phyloP scores from a whole-genome alignment of 2,888 invertebrate species.

The Pseudoips prasinana region DNA sequence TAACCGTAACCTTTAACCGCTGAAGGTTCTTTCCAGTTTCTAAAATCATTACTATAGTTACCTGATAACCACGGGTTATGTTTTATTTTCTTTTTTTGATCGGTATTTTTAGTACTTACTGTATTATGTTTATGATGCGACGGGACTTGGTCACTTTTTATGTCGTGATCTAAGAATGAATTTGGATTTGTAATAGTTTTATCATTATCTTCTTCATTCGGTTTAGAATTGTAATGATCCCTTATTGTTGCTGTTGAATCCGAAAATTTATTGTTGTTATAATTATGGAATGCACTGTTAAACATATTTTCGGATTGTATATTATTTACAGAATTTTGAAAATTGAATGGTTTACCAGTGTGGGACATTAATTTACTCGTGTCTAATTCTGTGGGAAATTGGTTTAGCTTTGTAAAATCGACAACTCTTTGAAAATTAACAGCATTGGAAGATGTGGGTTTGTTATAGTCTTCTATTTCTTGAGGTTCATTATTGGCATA shows the following conservation, averaged over 20 bases:
- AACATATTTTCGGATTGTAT: slow-evolving; percentile 36
- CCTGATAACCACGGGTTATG: slow-evolving; percentile 46
- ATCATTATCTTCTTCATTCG: slow-evolving; percentile 36
- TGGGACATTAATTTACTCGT: slow-evolving; percentile 48
- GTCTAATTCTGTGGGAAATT: slow-evolving; percentile 52
- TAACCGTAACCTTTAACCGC: slow-evolving; percentile 58
- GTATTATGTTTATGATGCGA: slow-evolving; percentile 36
- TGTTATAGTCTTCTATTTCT: slow-evolving; percentile 41
- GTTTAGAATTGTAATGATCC: slow-evolving; percentile 38
- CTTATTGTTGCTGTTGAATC: slow-evolving; percentile 32
- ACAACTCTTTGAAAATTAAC: slow-evolving; percentile 62
- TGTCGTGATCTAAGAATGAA: slow-evolving; percentile 33
- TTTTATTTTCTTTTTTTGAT: slow-evolving; percentile 58
- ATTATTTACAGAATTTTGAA: slow-evolving; percentile 35
- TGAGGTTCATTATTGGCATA: slow-evolving; percentile 39
- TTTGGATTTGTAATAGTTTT: slow-evolving; percentile 37
- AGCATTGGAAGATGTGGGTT: slow-evolving; percentile 35
- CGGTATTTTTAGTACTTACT: slow-evolving; percentile 36
- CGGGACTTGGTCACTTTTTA: slow-evolving; percentile 34
- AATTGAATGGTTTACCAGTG: slow-evolving; percentile 30
- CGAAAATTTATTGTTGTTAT: slow-evolving; percentile 37
- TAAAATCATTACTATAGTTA: slow-evolving; percentile 42
- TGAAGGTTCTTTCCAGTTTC: slow-evolving; percentile 50
- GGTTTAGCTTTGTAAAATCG: slow-evolving; percentile 64
- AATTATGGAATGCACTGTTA: slow-evolving; percentile 34